Evolutionary conservation across 1,140 invertebrate species (phyloP).

Genomic region (Thrips palmi): DNA sequence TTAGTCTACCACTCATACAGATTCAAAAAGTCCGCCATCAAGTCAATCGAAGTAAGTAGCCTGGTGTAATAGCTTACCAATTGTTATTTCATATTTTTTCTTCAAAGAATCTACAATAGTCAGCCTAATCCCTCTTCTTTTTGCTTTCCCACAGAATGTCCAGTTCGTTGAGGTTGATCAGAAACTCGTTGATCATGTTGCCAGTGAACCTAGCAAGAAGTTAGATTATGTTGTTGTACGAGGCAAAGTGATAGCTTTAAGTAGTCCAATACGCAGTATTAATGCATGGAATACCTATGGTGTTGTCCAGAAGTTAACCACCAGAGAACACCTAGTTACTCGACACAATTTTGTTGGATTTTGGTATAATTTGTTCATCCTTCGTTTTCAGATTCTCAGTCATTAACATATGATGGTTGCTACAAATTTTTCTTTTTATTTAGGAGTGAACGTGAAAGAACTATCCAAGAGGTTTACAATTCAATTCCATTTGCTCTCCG

Average conservation of each 20-base stretch:
- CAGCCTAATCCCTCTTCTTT: constrained; percentile 7
- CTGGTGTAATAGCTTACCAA: background rate
- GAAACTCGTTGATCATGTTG: constrained; percentile 34
- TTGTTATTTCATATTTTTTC: constrained; percentile 3
- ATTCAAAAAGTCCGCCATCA: constrained; percentile 43
- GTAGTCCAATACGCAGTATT: constrained; percentile 46
- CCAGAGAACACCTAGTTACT: constrained; percentile 58
- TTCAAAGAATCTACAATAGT: constrained; percentile 6
- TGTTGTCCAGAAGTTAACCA: constrained; percentile 46
- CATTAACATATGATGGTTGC: background rate
- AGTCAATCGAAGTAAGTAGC: constrained; percentile 37
- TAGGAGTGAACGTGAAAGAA: constrained; percentile 47
- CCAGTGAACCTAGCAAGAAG: constrained; percentile 35
- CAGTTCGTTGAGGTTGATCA: constrained; percentile 43
- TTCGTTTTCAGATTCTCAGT: constrained; percentile 6
- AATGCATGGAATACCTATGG: constrained; percentile 47
- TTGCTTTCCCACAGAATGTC: constrained; percentile 28
- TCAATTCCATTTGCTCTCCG: constrained; percentile 52
- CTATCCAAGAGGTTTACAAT: constrained; percentile 51
- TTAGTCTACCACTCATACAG: constrained; percentile 49
- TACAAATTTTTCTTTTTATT: constrained; percentile 8
- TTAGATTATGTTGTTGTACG: constrained; percentile 49
- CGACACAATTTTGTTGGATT: constrained; percentile 55
- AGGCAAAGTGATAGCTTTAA: constrained; percentile 49
- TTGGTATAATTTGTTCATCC: constrained; percentile 27